Evolutionary conservation across 2,797 vertebrate genomes (phyloP).

Genomic region (Phrynocephalus guinanensis): DNA sequence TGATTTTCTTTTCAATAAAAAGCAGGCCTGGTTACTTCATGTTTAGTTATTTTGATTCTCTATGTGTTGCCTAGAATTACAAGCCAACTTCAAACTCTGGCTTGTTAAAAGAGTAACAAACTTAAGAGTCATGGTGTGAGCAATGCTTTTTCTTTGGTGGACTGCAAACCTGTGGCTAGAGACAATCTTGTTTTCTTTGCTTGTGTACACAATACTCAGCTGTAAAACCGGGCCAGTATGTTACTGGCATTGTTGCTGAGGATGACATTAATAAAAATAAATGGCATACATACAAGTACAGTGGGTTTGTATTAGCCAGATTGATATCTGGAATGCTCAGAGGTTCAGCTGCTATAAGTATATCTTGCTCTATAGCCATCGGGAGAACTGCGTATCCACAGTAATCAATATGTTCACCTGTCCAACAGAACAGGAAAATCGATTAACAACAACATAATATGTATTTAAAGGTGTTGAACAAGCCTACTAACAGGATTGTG

Average conservation of each 20-base stretch:
- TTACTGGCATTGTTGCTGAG: neutral
- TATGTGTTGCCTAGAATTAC: too few relatives aligned
- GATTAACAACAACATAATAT: too few relatives aligned
- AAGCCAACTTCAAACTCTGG: too few relatives aligned
- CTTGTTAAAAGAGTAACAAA: too few relatives aligned
- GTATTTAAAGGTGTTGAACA: too few relatives aligned
- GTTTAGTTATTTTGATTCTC: neutral
- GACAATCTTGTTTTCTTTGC: neutral
- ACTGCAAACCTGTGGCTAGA: too few relatives aligned
- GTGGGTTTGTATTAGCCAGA: slow-evolving; percentile 87
- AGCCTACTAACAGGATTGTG: slow-evolving; percentile 32
- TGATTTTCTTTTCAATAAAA: neutral
- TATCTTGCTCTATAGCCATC: slow-evolving; percentile 96
- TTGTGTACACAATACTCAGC: neutral
- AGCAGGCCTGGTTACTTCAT: neutral
- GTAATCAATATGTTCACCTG: slow-evolving; percentile 98
- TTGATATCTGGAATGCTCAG: slow-evolving; percentile 82
- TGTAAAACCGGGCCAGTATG: neutral
- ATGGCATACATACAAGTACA: slow-evolving; percentile 85
- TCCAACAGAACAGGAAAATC: slow-evolving; percentile 36
- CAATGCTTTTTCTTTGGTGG: too few relatives aligned
- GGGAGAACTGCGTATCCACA: slow-evolving; percentile 97
- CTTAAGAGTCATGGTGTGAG: too few relatives aligned
- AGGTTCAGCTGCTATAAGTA: slow-evolving; percentile 90
- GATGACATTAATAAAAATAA: neutral